Conservation (phyloP, 2,113 vertebrate species). For the Paracyprichromis sp. region DNA sequence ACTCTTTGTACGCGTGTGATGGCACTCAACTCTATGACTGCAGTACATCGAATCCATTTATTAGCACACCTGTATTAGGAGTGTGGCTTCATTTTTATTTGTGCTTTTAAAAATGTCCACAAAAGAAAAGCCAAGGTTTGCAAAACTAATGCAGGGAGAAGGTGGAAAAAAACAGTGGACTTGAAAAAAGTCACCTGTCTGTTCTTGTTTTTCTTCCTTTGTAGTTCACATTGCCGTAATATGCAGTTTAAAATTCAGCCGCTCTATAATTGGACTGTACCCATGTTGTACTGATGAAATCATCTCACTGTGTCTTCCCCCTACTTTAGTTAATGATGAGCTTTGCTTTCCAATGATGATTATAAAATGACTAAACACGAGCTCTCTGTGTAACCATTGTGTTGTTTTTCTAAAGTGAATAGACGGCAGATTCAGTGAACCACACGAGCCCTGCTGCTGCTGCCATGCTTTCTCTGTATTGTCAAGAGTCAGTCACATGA, state of each 20-base stretch:
- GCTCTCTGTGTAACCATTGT: background rate
- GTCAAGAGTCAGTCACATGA: conserved; percentile 47
- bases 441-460: background rate
- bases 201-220: background rate
- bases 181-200: background rate
- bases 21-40: background rate
- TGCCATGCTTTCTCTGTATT: background rate
- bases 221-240: background rate
- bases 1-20: background rate
- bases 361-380: background rate
- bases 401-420: background rate
- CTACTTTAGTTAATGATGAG: background rate
- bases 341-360: background rate
- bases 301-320: background rate
- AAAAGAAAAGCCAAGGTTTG: background rate
- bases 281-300: background rate
- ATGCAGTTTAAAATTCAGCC: background rate
- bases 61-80: background rate
- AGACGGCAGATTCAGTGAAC: background rate
- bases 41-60: background rate
- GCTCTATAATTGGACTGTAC: background rate
- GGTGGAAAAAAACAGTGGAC: background rate
- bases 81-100: background rate
- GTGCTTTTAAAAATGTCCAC: background rate
- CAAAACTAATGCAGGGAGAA: background rate